Conservation (phyloP, 2,888 invertebrate species). For the Poecilobothrus nobilitatus region DNA sequence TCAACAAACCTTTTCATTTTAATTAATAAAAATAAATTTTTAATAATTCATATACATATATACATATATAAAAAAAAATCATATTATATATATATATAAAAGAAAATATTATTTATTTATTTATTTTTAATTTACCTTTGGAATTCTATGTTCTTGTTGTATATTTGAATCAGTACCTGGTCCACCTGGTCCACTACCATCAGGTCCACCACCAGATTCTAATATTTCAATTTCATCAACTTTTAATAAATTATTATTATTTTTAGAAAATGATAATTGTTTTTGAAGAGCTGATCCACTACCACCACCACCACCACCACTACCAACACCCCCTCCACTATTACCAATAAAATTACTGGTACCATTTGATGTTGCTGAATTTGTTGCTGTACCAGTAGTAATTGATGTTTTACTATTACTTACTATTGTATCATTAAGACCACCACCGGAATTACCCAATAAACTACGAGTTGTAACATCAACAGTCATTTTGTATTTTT, state of each 20-base stretch:
- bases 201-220: conserved; percentile 9
- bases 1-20: too few relatives aligned
- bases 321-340: not conserved
- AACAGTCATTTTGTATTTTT: conserved; percentile 26
- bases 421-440: not conserved
- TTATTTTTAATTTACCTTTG: conserved; percentile 1
- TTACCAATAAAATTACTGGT: too few relatives aligned
- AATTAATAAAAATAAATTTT: too few relatives aligned
- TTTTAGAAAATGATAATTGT: conserved; percentile 7
- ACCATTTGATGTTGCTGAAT: too few relatives aligned
- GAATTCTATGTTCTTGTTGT: not conserved
- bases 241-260: conserved; percentile 13
- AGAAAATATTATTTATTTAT: not conserved
- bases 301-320: conserved; percentile 8
- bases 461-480: conserved; percentile 31
- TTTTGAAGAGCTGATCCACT: not conserved
- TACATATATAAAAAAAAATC: too few relatives aligned
- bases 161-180: not conserved
- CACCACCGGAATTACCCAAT: conserved; percentile 27
- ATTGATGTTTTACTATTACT: not conserved
- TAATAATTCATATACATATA: too few relatives aligned
- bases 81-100: not conserved
- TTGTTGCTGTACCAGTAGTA: too few relatives aligned
- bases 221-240: conserved; percentile 17
- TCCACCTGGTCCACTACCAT: conserved; percentile 2